Percentiles rank a stretch among this genome's conserved stretches.
Conservation (phyloP, 2,888 invertebrate species). For the Diarsia mendica region DNA sequence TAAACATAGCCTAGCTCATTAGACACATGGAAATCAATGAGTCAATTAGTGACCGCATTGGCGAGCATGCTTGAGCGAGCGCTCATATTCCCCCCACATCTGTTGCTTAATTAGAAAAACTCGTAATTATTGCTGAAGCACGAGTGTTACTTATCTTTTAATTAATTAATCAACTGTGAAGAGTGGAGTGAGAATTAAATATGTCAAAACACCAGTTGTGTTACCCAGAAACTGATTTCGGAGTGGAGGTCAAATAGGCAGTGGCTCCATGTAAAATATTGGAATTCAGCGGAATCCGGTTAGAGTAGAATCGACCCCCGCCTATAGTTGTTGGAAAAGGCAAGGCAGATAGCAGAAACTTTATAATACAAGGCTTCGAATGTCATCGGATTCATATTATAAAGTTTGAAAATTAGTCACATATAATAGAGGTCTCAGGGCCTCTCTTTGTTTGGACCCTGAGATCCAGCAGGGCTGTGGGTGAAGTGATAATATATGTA, state of each 20-base stretch:
- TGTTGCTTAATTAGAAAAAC: conserved; percentile 42
- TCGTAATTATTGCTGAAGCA: conserved; percentile 32
- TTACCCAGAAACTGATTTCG: not conserved
- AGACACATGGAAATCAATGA: conserved; percentile 72
- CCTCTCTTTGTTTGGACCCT: too few relatives aligned
- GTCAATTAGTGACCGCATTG: conserved; percentile 64
- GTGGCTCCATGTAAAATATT: too few relatives aligned
- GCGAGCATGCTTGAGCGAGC: conserved; percentile 45
- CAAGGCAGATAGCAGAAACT: too few relatives aligned
- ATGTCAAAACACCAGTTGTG: too few relatives aligned
- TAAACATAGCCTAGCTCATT: not conserved
- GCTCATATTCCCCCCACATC: conserved; percentile 13
- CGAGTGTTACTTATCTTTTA: conserved; percentile 11
- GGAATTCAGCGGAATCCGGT: not conserved
- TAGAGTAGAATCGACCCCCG: too few relatives aligned
- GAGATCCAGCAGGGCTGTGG: too few relatives aligned
- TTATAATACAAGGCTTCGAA: too few relatives aligned
- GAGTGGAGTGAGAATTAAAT: not conserved
- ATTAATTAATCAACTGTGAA: conserved; percentile 20
- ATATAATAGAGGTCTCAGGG: too few relatives aligned
- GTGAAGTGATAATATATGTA: too few relatives aligned
- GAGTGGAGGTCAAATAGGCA: not conserved
- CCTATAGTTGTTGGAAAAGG: too few relatives aligned
- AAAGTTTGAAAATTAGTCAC: too few relatives aligned
- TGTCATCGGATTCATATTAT: too few relatives aligned